These are phyloP conservation scores for Psilopsiagon aurifrons DNA, from an alignment of 2,113 vertebrate species.

Conservation along the genomic window DNA sequence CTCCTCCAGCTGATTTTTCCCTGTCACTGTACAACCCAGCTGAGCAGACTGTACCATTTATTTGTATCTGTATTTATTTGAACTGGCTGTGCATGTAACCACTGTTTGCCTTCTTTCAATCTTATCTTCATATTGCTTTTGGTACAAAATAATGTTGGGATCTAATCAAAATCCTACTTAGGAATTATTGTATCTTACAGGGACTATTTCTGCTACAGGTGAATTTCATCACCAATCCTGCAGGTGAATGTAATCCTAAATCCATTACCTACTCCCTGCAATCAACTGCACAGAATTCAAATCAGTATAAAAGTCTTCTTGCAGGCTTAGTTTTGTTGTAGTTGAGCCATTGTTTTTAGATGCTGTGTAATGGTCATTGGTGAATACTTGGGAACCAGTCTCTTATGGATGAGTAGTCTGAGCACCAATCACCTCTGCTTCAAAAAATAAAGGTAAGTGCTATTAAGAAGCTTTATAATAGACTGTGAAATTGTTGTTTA, in stretches of 20 bases:
- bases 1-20: not conserved
- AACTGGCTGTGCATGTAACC: not conserved
- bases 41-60: not conserved
- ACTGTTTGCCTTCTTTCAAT: not conserved
- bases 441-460: not conserved
- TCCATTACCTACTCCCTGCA: not conserved
- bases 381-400: accelerated
- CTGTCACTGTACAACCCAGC: not conserved
- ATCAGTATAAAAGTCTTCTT: not conserved
- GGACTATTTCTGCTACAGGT: not conserved
- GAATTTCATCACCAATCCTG: not conserved
- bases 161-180: not conserved
- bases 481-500: not conserved
- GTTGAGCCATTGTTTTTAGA: accelerated
- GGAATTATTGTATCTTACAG: not conserved
- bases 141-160: accelerated
- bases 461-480: not conserved
- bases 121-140: not conserved
- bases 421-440: not conserved
- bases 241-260: not conserved
- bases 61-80: not conserved
- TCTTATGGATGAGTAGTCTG: not conserved
- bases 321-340: accelerated
- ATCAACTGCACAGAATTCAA: not conserved
- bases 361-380: accelerated